Evolutionary conservation across 2,888 invertebrate species (phyloP), one percentile per base, ranked within the genome.

Genomic region (Amblyjoppa proteus): DNA sequence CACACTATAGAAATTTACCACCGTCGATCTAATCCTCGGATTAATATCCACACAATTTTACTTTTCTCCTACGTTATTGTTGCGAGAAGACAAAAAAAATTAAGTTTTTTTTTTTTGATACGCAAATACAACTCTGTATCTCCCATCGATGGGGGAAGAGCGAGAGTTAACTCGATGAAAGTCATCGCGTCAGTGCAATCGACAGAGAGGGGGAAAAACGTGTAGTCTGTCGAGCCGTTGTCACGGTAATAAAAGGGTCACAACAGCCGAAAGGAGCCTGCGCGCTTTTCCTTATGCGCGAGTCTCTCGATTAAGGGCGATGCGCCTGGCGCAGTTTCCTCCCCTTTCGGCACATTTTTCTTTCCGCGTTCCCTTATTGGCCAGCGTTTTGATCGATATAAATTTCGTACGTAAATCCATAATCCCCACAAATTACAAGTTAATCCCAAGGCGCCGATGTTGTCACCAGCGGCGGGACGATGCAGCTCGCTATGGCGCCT

Each of bases 161-260:
- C 34, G 34, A 6, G 28, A n/a, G 28, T 61, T 70, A 4, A 13
- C 20, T 20, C 70, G 13, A 49, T 9, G 49, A 70, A 41, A 64
- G 70, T 79, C 31, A 7, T 28, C 28, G 56, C 68, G n/a, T n/a
- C 41, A 58, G 38, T 69, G 77, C 53, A 78, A 70, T 66, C 75
- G 58, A 70, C 61, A 69, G 11, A 45, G 20, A 58, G 45, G 41
- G 20, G 49, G 45, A 76, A 66, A 68, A 51, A 13, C 0, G 16
- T 11, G 16, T 20, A 7, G 5, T 34, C 16, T 20, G 13, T 31
- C 28, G 25, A 69, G 41, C 34, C 61, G 78, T 79, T 61, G 78
- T 79, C 70, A 70, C 61, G 78, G 78, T 1, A 79, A 71, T 61
- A 7, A 70, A 77, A 20, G 20, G 45, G 34, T 61, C 78, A 70